Evolutionary conservation across 2,113 vertebrate species (phyloP), one percentile per base, ranked within the genome.

Genomic region (Amphiprion ocellaris): DNA sequence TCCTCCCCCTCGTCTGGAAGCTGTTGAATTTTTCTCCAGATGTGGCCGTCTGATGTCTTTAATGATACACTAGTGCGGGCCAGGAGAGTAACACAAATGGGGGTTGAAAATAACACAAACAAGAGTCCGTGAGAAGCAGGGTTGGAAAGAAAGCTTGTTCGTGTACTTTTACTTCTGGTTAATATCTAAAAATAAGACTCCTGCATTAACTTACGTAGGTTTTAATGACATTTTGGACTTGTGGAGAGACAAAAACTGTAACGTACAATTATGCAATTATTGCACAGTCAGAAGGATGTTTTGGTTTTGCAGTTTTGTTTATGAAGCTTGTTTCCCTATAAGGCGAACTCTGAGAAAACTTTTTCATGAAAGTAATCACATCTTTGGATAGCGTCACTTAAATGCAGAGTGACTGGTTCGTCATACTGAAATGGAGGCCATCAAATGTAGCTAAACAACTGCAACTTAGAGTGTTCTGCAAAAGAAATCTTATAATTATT

Each of bases 1-100:
- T 84, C 91, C 89, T 86, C 88, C 86, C 84, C 86, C 81, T 87
- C 62, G 61, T 90, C 89, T 92, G 89, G 89, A 87, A 92, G 84
- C 90, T 77, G 81, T 85, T 88, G 84, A 90, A 70, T 73, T 88
- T 63, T 89, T 81, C 74, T 85, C 90, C 92, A 94, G 90, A 94
- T 93, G 93, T 92, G 85, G 73, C 55, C 10, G 79, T 58, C 49
- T 69, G 39, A 81, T 87, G 66, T 54, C 71, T 77, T 82, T 82
- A 76, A 90, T 82, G 80, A 90, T 52, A 68, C 70, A 52, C 73
- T 64, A 69, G 50, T 19, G 54, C 65, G 83, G 73, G 58, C 65
- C 33, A 37, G 24, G 58, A 71, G 41, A 41, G 30, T 49, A 74
- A 81, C 53, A 86, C 61, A 81, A 73, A 64, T 21, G 4, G 14